phyloP scores from a whole-genome alignment of 1,140 invertebrate species.

The Neodiprion virginianus region DNA sequence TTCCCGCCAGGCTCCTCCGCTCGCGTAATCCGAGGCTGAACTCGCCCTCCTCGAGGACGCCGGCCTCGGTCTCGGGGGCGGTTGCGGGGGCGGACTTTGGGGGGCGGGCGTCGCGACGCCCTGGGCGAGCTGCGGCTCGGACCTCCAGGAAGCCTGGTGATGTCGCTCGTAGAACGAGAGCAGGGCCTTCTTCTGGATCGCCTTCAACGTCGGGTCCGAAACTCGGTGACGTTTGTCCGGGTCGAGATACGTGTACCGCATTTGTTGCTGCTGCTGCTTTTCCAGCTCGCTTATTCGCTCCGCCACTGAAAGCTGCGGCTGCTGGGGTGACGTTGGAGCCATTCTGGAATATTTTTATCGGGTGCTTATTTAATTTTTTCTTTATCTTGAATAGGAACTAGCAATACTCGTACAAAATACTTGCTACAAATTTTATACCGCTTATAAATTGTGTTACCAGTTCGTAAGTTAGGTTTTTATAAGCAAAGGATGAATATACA shows the following conservation, averaged over 20 bases:
- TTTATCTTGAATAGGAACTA: not conserved
- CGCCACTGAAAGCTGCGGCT: conserved; percentile 70
- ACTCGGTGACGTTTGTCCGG: conserved; percentile 78
- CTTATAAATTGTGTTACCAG: too few species aligned
- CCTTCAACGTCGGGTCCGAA: conserved; percentile 81
- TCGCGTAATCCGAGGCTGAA: conserved; percentile 73
- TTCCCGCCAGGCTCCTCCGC: conserved; percentile 55
- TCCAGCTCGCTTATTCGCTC: conserved; percentile 80
- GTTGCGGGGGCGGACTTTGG: conserved; percentile 62
- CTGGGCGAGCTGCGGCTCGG: conserved; percentile 67
- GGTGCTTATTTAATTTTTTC: not conserved
- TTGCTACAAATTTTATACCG: too few species aligned
- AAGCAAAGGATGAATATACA: not conserved
- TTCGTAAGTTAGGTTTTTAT: too few species aligned
- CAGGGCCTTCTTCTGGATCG: conserved; percentile 86
- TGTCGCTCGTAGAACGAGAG: conserved; percentile 86
- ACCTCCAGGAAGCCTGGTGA: conserved; percentile 67
- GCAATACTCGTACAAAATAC: not conserved
- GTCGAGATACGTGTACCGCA: conserved; percentile 75
- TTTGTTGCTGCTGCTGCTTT: conserved; percentile 59
- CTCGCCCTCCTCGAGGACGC: conserved; percentile 68
- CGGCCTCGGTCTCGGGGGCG: conserved; percentile 64
- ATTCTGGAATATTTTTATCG: conserved; percentile 37
- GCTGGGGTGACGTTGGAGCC: conserved; percentile 53
- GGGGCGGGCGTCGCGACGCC: conserved; percentile 41